Evolutionary conservation across 2,888 invertebrate species (phyloP), one percentile per base, ranked within the genome.

Genomic region (Bhutanitis thaidina): DNA sequence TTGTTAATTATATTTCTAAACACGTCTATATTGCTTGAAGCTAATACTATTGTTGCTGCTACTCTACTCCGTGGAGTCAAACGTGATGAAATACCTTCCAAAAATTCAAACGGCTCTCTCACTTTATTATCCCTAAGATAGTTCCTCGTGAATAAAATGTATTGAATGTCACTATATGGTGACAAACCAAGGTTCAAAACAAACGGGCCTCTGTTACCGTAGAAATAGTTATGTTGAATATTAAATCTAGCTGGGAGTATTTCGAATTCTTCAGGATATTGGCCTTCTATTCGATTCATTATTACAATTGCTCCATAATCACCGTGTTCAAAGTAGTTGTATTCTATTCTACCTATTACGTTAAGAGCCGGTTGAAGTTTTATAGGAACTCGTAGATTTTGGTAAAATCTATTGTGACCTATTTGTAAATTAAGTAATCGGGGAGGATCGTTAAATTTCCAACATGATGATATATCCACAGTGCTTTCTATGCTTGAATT

Each of bases 1-100:
- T 99, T 99, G 53, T 96, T 93, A 34, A 99, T 93, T 53, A 97
- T 96, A 78, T 99, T 99, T 53, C 98, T 91, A 64, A 92, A 96
- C 1, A 99, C 92, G 38, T 94, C 92, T 0, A 98, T 93, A 73
- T 99, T 98, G 69, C 94, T 94, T 0, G 98, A 98, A 0, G 97
- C 95, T 14, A 99, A 91, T 0, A 98, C 97, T 32, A 99, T 91
- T 0, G 97, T 95, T 0, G 98, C 99, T 1, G 98, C 95, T 0
- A 98, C 98, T 60, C 96, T 91, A 55, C 96, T 97, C 64, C 99
- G 91, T 0, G 99, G 97, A 64, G 95, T 95, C 36, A 99, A 79
- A 60, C 92, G 91, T 0, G 93, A 91, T 13, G 91, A 87, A n/a
- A 93, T 90, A 3, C 93, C 92, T 57, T 92, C 91, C 12, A 92